Base-by-base conservation (phyloP, 2,797 vertebrate genomes). In the Karalla daura region DNA sequence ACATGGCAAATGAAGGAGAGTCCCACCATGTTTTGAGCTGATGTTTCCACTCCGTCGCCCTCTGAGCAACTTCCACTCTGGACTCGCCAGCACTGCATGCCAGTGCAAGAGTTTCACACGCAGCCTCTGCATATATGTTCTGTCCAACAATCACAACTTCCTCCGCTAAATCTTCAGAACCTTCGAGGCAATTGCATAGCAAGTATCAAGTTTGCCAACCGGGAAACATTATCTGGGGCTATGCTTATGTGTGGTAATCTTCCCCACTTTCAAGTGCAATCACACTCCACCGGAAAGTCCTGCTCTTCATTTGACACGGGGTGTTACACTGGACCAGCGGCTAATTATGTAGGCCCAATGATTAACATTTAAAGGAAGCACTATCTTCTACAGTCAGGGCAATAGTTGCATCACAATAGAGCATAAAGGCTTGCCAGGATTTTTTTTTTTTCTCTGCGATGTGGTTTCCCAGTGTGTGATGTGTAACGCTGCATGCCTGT, bases 181-280 rank as follows among this genome's bases (percentile, higher is more conserved):
- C 81, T 87, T 76, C 15, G 63, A 83, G 89, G 86, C 86, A 89
- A 75, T 85, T 84, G 81, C 83, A 87, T 81, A 72, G 82, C 58
- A 80, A 89, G 89, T 88, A 89, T 88, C 80, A 89, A 88, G 77
- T 89, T 89, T 76, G 52, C 80, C 86, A 90, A 91, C 65, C 80
- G 66, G 81, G 70, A 88, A 81, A 88, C 88, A 83, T 86, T 5
- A 65, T 89, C 76, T 66, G 86, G 80, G 90, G 88, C 83, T 72
- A 84, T 80, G 74, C 88, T 88, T 89, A 86, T 86, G 83, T 84
- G 86, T 87, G 87, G 69, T 86, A 90, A 89, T 92, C 86, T 89
- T 51, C 55, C 61, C 67, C 75, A 89, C 86, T 89, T 91, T 89
- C 87, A 88, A 93, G 84, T 86, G 84, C 81, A 86, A 85, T 88